Evolutionary conservation across 2,797 vertebrate species (phyloP).

Genomic region (Geotrypetes seraphini): DNA sequence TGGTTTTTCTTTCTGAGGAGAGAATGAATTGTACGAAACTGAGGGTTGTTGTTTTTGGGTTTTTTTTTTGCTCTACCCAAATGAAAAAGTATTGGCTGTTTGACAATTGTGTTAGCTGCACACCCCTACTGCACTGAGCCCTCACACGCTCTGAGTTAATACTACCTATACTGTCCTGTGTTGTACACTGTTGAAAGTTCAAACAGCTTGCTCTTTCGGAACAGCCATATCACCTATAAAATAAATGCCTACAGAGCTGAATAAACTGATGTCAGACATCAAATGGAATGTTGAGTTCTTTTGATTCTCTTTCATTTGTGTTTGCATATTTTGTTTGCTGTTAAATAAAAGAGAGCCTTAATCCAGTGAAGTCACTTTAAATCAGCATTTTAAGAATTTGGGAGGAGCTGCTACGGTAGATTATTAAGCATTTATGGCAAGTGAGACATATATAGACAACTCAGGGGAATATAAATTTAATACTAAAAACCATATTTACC

Average conservation of each 20-base stretch:
- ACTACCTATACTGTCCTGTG: constrained; percentile 38
- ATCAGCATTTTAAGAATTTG: constrained; percentile 33
- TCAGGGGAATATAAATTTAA: constrained; percentile 43
- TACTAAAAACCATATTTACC: constrained; percentile 51
- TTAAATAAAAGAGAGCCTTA: constrained; percentile 22
- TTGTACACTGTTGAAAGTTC: constrained; percentile 44
- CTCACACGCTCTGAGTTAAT: constrained; percentile 36
- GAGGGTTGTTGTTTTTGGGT: no score
- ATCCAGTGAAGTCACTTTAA: constrained; percentile 31
- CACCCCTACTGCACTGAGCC: constrained; percentile 50
- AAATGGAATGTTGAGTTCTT: constrained; percentile 28
- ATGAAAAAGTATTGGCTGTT: constrained; percentile 46
- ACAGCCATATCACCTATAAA: constrained; percentile 40
- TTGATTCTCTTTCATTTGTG: constrained; percentile 1
- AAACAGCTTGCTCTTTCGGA: constrained; percentile 41
- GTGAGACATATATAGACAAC: no score
- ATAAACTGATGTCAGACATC: constrained; percentile 33
- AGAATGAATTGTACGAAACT: constrained; percentile 23
- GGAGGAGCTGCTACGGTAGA: constrained; percentile 41
- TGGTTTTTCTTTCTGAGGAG: constrained; percentile 32
- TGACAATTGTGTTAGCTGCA: no score
- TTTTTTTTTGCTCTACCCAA: constrained; percentile 25
- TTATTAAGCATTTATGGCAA: no score
- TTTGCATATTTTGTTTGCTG: constrained; percentile 8
- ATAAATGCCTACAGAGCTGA: constrained; percentile 40